A percentile compares a stretch with the other conserved stretches of the same genome.
phyloP scores from a whole-genome alignment of 1,140 invertebrate genomes.

The Scaptomyza graminum region DNA sequence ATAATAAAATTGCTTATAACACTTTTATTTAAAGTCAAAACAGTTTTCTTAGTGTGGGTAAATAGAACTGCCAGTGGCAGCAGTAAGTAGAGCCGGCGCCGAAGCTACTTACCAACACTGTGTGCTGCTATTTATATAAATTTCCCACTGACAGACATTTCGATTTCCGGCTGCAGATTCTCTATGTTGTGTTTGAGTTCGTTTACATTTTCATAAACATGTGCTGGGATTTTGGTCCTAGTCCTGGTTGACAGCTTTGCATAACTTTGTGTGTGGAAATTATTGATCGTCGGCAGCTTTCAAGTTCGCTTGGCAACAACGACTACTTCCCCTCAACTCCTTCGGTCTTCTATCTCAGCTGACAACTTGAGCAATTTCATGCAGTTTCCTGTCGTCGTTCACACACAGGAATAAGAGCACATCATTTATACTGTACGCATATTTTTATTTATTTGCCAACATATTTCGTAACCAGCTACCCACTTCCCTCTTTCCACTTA shows the following conservation, averaged over 20 bases:
- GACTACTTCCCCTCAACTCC: no score
- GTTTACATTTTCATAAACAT: slow-evolving; percentile 77
- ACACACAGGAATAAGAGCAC: slow-evolving; percentile 45
- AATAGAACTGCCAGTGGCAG: background rate
- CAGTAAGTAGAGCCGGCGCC: slow-evolving; percentile 16
- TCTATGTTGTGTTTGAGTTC: slow-evolving; percentile 33
- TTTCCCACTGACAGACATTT: slow-evolving; percentile 73
- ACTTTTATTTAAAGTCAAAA: no score
- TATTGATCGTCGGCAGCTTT: slow-evolving; percentile 75
- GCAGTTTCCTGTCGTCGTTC: slow-evolving; percentile 67
- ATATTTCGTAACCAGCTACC: slow-evolving; percentile 60
- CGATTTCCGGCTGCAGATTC: slow-evolving; percentile 65
- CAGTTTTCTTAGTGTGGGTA: no score
- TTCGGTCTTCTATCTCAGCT: background rate
- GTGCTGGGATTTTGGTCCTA: slow-evolving; percentile 52
- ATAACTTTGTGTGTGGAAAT: slow-evolving; percentile 53
- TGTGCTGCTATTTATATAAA: slow-evolving; percentile 48
- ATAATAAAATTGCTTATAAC: no score
- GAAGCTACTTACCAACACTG: slow-evolving; percentile 37
- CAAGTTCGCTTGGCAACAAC: slow-evolving; percentile 56
- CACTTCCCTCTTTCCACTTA: slow-evolving; percentile 1
- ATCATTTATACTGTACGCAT: slow-evolving; percentile 56
- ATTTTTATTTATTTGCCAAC: slow-evolving; percentile 69
- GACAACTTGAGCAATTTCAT: slow-evolving; percentile 56
- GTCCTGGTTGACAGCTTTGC: slow-evolving; percentile 51